A percentile compares a stretch with the other conserved stretches of the same genome.
phyloP scores from a whole-genome alignment of 2,888 invertebrate genomes.

The Eupithecia exiguata region DNA sequence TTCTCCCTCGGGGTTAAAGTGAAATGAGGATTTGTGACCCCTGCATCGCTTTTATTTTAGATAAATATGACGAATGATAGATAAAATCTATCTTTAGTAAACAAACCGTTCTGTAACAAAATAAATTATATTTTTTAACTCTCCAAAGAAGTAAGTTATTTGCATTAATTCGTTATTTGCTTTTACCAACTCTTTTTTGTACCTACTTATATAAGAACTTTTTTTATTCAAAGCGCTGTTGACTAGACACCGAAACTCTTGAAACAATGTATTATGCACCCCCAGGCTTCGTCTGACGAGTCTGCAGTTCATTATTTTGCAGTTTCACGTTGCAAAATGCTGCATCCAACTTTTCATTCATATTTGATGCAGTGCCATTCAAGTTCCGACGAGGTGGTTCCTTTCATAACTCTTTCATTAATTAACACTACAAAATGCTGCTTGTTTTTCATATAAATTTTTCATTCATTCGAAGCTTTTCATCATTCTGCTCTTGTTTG shows the following conservation, averaged over 20 bases:
- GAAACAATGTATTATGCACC: conserved; percentile 35
- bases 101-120: conserved; percentile 5
- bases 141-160: background rate
- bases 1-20: conserved; percentile 46
- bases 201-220: background rate
- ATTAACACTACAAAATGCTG: background rate
- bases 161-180: background rate
- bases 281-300: conserved; percentile 27
- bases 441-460: background rate
- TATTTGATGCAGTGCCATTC: conserved; percentile 31
- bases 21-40: conserved; percentile 43
- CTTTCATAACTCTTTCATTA: conserved; percentile 23
- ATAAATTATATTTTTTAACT: background rate
- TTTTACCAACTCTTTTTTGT: background rate
- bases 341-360: conserved; percentile 25
- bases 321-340: conserved; percentile 21
- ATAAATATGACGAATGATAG: conserved; percentile 33
- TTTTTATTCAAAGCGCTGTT: background rate
- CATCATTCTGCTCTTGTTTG: background rate
- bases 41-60: conserved; percentile 39
- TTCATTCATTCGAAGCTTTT: conserved; percentile 7
- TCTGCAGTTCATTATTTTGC: conserved; percentile 33
- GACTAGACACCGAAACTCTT: conserved; percentile 9
- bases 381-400: conserved; percentile 16
- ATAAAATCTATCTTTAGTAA: conserved; percentile 7